These are phyloP conservation scores for Gymnorhina tibicen DNA, from an alignment of 2,113 vertebrate genomes.

Conservation along the genomic window DNA sequence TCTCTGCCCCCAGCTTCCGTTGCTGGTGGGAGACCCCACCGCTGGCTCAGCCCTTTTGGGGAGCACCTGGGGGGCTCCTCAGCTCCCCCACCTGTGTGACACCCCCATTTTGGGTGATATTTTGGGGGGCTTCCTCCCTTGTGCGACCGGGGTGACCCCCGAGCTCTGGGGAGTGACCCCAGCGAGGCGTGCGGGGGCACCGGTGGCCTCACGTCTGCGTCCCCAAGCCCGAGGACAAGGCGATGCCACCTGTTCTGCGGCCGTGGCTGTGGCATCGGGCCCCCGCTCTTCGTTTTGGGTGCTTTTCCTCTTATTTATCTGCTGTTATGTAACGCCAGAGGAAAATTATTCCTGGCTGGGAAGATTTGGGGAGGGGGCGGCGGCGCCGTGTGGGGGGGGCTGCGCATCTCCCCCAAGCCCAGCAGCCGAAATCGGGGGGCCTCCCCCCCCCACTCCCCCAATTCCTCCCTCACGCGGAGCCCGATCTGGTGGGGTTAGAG, in stretches of 20 bases:
- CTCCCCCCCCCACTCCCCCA: neutral
- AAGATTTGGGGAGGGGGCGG: neutral
- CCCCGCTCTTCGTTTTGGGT: neutral
- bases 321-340: neutral
- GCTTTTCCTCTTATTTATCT: neutral
- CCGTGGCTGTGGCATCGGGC: neutral
- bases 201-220: rapidly evolving
- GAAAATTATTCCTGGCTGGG: neutral
- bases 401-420: neutral
- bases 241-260: neutral
- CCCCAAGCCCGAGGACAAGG: neutral
- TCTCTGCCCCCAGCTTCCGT: no score
- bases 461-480: neutral
- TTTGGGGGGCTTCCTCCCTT: neutral
- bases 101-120: neutral
- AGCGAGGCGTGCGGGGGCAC: neutral
- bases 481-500: neutral
- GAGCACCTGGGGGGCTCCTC: neutral
- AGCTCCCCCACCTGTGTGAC: neutral
- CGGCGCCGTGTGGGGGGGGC: neutral
- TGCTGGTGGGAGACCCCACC: neutral
- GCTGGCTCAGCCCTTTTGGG: neutral
- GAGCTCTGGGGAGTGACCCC: rapidly evolving
- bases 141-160: no score
- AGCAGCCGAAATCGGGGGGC: neutral